These are phyloP conservation scores for Aurelia aurita complex sp. Pacific DNA, from an alignment of 30 jellyfish, hydroid and myxozoan genomes.

Conservation along the genomic window DNA sequence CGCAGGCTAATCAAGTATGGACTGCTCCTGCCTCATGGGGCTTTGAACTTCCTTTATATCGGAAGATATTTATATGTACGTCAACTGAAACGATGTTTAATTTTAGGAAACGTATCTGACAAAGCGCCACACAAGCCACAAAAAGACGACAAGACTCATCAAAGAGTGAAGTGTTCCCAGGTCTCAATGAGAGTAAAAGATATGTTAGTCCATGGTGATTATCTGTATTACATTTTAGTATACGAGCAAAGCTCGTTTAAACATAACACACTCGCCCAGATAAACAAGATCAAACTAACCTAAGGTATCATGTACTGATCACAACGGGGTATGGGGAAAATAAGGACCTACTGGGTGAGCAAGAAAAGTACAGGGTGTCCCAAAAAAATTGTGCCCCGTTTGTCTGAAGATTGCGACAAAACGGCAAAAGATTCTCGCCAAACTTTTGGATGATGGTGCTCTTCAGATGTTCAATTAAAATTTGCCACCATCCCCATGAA, in stretches of 20 bases:
- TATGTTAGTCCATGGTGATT: conserved; percentile 2
- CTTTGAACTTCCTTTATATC: too few species aligned
- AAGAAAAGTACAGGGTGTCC: neutral
- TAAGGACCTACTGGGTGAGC: neutral
- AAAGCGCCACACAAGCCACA: neutral
- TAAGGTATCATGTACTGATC: neutral
- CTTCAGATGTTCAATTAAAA: too few species aligned
- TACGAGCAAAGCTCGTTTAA: neutral
- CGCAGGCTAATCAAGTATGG: too few species aligned
- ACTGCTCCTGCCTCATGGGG: too few species aligned
- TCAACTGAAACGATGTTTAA: too few species aligned
- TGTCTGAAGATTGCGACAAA: too few species aligned
- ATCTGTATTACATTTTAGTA: conserved; percentile 18
- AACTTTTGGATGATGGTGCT: too few species aligned
- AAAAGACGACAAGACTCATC: neutral
- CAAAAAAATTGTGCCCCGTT: too few species aligned
- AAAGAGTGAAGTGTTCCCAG: conserved; percentile 2
- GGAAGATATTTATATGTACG: too few species aligned
- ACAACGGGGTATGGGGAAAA: neutral
- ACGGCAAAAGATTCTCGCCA: too few species aligned
- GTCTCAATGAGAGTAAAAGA: conserved; percentile 19
- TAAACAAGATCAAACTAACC: conserved; percentile 21
- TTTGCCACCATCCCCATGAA: too few species aligned
- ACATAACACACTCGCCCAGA: conserved; percentile 1
- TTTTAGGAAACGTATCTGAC: neutral